Percentiles rank a stretch among this genome's conserved stretches.
phyloP scores from a whole-genome alignment of 2,113 vertebrate species.

The Hylia prasina region DNA sequence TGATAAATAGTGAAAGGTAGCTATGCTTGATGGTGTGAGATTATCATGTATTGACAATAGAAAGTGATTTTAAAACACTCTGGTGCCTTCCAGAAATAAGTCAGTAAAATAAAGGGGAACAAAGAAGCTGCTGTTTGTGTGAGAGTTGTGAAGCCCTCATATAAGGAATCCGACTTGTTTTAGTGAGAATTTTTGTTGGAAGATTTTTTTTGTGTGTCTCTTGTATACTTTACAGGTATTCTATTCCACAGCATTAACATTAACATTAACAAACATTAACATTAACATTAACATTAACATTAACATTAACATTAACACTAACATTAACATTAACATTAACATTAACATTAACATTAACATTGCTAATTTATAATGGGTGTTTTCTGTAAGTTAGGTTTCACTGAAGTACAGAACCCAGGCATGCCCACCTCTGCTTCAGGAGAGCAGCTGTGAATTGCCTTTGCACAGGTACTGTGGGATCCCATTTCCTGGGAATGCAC shows the following conservation, averaged over 20 bases:
- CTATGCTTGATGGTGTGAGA: not conserved
- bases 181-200: not conserved
- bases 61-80: not conserved
- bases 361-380: not conserved
- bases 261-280: not conserved
- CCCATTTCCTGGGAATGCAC: rapidly evolving
- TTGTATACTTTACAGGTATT: not conserved
- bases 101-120: not conserved
- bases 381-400: not conserved
- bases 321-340: not conserved
- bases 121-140: not conserved
- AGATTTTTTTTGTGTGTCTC: not conserved
- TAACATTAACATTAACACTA: not conserved
- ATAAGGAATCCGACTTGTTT: not conserved
- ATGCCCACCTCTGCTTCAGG: not conserved
- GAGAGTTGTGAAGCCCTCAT: not conserved
- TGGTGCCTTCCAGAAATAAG: not conserved
- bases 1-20: not conserved
- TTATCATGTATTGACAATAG: not conserved
- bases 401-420: not conserved
- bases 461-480: rapidly evolving
- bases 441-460: not conserved
- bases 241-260: rapidly evolving
- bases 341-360: not conserved
- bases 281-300: not conserved